Evolutionary conservation across 2,797 vertebrate species (phyloP).

Genomic region (Graptemys geographica): DNA sequence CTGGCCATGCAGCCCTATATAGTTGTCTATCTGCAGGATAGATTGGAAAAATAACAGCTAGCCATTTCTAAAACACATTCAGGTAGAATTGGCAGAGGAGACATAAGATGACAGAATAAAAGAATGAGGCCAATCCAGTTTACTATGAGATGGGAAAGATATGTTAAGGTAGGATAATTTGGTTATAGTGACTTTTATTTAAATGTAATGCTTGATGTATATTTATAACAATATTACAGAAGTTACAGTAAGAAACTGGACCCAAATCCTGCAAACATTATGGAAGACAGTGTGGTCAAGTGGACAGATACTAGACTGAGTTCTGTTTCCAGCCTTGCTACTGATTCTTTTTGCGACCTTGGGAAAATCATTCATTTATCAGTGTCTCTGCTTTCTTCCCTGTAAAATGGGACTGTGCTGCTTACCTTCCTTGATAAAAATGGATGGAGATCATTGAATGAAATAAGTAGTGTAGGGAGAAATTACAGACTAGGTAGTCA

Average conservation of each 20-base stretch:
- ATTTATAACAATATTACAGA: not conserved
- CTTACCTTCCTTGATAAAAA: not conserved
- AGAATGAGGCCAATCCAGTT: not conserved
- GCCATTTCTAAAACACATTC: not conserved
- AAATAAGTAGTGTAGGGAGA: not conserved
- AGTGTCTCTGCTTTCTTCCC: not conserved
- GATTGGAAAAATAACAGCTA: not conserved
- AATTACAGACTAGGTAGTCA: not conserved
- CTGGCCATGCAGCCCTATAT: not conserved
- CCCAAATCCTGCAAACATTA: not conserved
- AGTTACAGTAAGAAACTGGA: not conserved
- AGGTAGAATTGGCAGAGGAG: not conserved
- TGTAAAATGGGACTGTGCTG: not conserved
- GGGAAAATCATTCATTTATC: not conserved
- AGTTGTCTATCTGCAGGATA: not conserved
- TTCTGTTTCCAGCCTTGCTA: not conserved
- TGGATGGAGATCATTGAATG: not conserved
- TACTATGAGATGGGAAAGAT: constrained; percentile 1
- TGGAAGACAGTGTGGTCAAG: not conserved
- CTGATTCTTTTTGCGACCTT: not conserved
- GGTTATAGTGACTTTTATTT: not conserved
- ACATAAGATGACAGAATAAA: not conserved
- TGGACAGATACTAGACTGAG: not conserved
- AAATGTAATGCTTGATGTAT: not conserved
- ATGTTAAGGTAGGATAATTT: not conserved